These are phyloP conservation scores for Lipotes vexillifer DNA, from an alignment of 2,113 vertebrate species.

Conservation along the genomic window DNA sequence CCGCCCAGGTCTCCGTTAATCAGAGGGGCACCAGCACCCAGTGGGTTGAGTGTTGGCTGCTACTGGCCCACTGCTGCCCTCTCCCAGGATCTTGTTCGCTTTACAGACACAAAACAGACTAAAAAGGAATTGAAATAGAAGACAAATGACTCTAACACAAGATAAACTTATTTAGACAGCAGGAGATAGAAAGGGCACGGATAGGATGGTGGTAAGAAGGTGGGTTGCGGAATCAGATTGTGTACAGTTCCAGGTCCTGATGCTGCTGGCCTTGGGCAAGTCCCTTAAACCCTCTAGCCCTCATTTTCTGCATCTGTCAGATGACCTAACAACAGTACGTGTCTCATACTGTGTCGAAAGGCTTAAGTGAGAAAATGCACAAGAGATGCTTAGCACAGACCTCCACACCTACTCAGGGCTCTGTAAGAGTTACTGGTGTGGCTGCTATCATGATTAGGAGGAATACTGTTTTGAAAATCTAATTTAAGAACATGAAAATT, in stretches of 20 bases:
- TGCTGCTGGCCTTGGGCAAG: not conserved
- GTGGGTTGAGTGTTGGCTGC: not conserved
- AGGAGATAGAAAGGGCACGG: not conserved
- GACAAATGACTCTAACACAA: not conserved
- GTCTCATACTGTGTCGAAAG: not conserved
- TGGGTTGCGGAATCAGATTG: not conserved
- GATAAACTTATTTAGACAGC: not conserved
- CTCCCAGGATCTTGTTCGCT: not conserved
- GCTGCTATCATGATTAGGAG: not conserved
- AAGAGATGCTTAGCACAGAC: rapidly evolving
- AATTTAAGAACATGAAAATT: not conserved
- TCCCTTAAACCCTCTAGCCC: not conserved
- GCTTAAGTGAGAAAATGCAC: not conserved
- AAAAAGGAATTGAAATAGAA: not conserved
- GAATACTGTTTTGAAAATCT: not conserved
- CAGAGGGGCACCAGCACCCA: not conserved
- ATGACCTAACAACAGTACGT: rapidly evolving
- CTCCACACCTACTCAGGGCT: not conserved
- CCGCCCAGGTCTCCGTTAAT: not conserved
- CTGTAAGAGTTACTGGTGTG: rapidly evolving
- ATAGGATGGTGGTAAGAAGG: not conserved
- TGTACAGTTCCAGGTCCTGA: not conserved
- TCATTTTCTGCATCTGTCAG: not conserved
- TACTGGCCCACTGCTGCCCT: rapidly evolving
- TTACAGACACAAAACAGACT: not conserved